Evolutionary conservation across 2,797 vertebrate species (phyloP), one percentile per base, ranked within the genome.

Genomic region (Anabacerthia variegaticeps): DNA sequence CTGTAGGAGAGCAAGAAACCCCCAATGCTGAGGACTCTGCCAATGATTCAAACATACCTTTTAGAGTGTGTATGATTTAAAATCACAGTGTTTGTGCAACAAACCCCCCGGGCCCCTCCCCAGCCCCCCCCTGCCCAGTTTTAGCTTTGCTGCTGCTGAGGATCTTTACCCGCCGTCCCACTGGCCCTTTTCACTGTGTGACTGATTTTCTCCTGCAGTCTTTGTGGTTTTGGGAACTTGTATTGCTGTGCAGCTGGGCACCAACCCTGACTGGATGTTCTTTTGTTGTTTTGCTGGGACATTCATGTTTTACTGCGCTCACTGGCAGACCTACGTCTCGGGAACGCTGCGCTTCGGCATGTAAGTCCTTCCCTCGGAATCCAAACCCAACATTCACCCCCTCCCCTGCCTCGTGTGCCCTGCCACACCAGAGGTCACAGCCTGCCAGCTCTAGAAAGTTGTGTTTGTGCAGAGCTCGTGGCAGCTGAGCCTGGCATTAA

Each of bases 241-340:
- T 96, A 99, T 99, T 95, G 99, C 99, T 9, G 99, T 99, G 71
- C 99, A 99, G 92, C 97, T 99, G 98, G 99, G 99, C 37, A 99
- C 99, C 81, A 99, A 99, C 96, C 99, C 99, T 32, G 99, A 99
- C 97, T 99, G 99, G 99, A 99, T 99, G 99, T 99, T 99, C 98
- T 99, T 99, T 98, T 99, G 99, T 98, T 99, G 99, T 97, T 99
- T 99, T 92, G 99, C 99, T 61, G 99, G 99, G 92, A 99, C 99
- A 37, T 99, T 99, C 93, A 99, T 99, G 99, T 99, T 99, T 98
- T 99, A 99, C 98, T 99, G 99, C 73, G 99, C 99, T 7, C 99
- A 99, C 91, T 99, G 99, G 99, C 99, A 99, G 97, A 99, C 99
- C 2, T 99, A 99, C 43, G 99, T 99, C 96, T 99, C 99, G 12